phyloP scores from a whole-genome alignment of 2,888 invertebrate genomes.

The Galerucella nymphaeae region DNA sequence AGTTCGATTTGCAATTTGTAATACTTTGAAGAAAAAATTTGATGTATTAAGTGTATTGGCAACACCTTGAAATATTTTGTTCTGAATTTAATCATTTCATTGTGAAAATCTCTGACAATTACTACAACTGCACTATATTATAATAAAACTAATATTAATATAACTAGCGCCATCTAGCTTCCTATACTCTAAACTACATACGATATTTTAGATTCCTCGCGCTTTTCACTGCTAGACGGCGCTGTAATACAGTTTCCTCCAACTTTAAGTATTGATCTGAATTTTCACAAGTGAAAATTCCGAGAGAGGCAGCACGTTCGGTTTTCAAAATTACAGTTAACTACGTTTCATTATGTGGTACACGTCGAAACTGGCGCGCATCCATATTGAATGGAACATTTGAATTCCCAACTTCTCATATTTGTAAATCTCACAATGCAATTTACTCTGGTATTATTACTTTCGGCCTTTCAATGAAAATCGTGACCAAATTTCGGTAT shows the following conservation, averaged over 20 bases:
- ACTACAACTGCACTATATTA: neutral
- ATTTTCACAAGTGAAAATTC: conserved; percentile 4
- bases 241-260: neutral
- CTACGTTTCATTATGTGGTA: conserved; percentile 6
- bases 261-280: conserved; percentile 23
- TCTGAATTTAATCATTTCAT: too few species aligned
- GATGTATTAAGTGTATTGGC: too few species aligned
- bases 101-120: too few species aligned
- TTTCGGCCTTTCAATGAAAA: conserved; percentile 6
- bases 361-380: conserved; percentile 14
- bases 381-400: conserved; percentile 39
- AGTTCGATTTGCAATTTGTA: too few species aligned
- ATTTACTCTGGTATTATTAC: conserved; percentile 18
- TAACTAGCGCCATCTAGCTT: neutral
- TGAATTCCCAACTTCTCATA: conserved; percentile 33
- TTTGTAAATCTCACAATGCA: conserved; percentile 17
- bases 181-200: neutral
- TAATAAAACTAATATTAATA: neutral
- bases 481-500: conserved; percentile 19
- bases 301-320: conserved; percentile 20
- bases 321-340: conserved; percentile 17
- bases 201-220: neutral
- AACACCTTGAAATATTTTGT: too few species aligned
- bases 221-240: neutral
- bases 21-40: too few species aligned